Conservation (phyloP, 2,888 invertebrate genomes). For the Diaprepes abbreviatus region DNA sequence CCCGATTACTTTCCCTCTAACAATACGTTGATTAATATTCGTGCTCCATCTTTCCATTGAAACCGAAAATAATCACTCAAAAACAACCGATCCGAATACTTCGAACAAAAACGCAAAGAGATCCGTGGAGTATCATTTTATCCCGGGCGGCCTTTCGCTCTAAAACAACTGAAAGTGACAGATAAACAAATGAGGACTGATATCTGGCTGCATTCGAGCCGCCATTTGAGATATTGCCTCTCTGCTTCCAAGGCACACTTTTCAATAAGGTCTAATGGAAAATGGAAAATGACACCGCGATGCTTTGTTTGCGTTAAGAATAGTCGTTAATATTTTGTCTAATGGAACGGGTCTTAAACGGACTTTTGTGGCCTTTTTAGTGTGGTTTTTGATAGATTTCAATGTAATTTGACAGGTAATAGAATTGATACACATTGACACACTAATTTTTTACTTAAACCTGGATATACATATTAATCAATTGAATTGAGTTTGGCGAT, state of each 20-base stretch:
- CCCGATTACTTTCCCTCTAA: slow-evolving; percentile 19
- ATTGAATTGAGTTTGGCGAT: too few relatives aligned
- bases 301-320: slow-evolving; percentile 44
- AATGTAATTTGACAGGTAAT: not conserved
- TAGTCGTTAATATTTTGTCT: slow-evolving; percentile 29
- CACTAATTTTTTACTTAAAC: too few relatives aligned
- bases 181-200: slow-evolving; percentile 67
- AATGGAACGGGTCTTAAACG: slow-evolving; percentile 23
- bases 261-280: slow-evolving; percentile 68
- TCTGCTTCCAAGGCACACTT: slow-evolving; percentile 61
- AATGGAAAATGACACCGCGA: slow-evolving; percentile 52
- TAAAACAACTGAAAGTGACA: slow-evolving; percentile 65
- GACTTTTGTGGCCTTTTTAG: not conserved
- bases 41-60: slow-evolving; percentile 47
- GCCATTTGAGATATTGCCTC: slow-evolving; percentile 66
- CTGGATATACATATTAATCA: too few relatives aligned
- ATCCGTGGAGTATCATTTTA: slow-evolving; percentile 49
- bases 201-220: slow-evolving; percentile 64
- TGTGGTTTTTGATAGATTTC: not conserved
- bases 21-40: slow-evolving; percentile 49
- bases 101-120: slow-evolving; percentile 50
- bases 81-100: slow-evolving; percentile 48
- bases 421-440: too few relatives aligned
- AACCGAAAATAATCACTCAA: slow-evolving; percentile 50
- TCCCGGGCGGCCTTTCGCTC: slow-evolving; percentile 46